Conservation (phyloP, 2,113 vertebrate species). For the Nesospiza acunhae region DNA sequence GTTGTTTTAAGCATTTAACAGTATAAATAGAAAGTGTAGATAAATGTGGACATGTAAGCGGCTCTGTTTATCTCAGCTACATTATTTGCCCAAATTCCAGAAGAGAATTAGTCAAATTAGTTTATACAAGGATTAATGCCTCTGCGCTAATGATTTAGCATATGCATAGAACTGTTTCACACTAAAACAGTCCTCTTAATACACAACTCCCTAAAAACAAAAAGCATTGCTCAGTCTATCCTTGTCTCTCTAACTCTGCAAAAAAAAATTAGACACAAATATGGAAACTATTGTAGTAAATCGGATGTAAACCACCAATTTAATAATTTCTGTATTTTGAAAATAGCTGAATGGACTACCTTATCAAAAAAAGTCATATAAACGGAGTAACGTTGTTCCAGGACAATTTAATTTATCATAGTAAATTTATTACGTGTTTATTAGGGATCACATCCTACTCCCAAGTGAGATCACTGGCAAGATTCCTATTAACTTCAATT, state of each 20-base stretch:
- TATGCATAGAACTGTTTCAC: background rate
- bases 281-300: background rate
- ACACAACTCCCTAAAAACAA: background rate
- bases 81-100: slow-evolving; percentile 74
- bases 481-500: background rate
- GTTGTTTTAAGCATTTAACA: slow-evolving; percentile 83
- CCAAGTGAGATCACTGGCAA: background rate
- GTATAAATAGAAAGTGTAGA: slow-evolving; percentile 80
- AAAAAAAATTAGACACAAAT: slow-evolving; percentile 4
- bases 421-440: background rate
- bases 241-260: background rate
- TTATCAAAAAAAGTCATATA: background rate
- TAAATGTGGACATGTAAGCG: slow-evolving; percentile 72
- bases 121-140: slow-evolving; percentile 68
- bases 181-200: background rate
- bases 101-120: slow-evolving; percentile 68
- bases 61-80: slow-evolving; percentile 75
- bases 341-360: background rate
- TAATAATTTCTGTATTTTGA: background rate
- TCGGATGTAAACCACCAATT: background rate
- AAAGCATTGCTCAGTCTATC: background rate
- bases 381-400: background rate
- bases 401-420: background rate
- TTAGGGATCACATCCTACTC: background rate
- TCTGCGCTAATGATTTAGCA: slow-evolving; percentile 38